phyloP scores from a whole-genome alignment of 1,140 invertebrate genomes.

The Neodiprion fabricii region DNA sequence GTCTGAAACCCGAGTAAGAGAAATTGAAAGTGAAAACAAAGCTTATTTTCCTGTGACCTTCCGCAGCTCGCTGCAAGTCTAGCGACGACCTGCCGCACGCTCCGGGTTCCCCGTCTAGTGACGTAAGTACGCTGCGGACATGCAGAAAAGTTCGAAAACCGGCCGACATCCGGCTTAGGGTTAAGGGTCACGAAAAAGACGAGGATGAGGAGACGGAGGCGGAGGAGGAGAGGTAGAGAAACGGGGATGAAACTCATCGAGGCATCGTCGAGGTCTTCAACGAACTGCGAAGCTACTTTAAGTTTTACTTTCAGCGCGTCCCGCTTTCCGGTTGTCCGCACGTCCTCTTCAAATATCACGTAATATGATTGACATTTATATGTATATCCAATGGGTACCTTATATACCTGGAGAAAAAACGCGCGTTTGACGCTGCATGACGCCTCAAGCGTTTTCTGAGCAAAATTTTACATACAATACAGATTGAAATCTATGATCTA shows the following conservation, averaged over 20 bases:
- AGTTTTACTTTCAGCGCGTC: background rate
- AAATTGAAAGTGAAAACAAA: background rate
- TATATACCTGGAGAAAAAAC: background rate
- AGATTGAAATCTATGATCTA: no score
- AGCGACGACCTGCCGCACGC: background rate
- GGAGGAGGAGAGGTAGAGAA: background rate
- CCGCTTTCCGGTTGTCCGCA: background rate
- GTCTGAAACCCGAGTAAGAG: slow-evolving; percentile 81
- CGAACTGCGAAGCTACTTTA: no score
- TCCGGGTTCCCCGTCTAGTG: background rate
- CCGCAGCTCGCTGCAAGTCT: background rate
- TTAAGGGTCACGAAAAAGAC: background rate
- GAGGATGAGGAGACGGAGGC: no score
- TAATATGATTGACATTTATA: background rate
- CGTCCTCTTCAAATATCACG: background rate
- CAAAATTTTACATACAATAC: background rate
- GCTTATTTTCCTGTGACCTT: background rate
- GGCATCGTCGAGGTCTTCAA: no score
- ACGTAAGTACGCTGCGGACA: background rate
- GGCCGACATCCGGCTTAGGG: background rate
- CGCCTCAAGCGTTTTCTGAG: background rate
- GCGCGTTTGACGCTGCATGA: background rate
- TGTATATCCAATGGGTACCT: no score
- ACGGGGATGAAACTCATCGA: background rate
- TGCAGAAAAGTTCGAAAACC: background rate